phyloP scores from a whole-genome alignment of 2,113 vertebrate species.

The Anarrhichthys ocellatus region DNA sequence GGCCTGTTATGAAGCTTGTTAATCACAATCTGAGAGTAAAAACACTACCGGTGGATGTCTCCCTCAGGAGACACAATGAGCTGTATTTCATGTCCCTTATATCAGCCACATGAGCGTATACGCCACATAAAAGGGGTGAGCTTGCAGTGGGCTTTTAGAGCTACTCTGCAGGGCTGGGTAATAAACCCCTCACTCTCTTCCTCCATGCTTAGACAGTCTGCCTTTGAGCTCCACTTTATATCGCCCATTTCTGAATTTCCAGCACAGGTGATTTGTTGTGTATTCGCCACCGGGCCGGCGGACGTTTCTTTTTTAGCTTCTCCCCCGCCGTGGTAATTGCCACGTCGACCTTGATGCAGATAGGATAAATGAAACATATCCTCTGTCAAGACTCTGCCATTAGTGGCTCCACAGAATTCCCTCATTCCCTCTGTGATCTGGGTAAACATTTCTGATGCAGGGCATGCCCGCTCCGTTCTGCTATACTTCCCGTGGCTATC shows the following conservation, averaged over 20 bases:
- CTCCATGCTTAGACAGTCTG: slow-evolving; percentile 59
- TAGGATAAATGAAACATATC: slow-evolving; percentile 78
- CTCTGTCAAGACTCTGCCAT: slow-evolving; percentile 72
- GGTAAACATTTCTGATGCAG: slow-evolving; percentile 70
- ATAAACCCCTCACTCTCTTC: slow-evolving; percentile 63
- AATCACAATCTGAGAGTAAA: slow-evolving; percentile 38
- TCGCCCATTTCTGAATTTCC: slow-evolving; percentile 67
- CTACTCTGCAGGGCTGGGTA: slow-evolving; percentile 53
- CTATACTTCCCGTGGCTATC: slow-evolving; percentile 29
- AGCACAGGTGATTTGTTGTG: slow-evolving; percentile 78
- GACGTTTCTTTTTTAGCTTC: slow-evolving; percentile 66
- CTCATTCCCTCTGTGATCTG: slow-evolving; percentile 72
- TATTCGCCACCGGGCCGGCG: slow-evolving; percentile 55
- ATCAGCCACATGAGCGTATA: slow-evolving; percentile 44
- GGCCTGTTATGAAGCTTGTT: slow-evolving; percentile 34
- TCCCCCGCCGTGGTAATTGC: slow-evolving; percentile 67
- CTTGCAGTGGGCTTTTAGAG: slow-evolving; percentile 61
- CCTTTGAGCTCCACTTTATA: slow-evolving; percentile 72
- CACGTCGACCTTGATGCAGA: slow-evolving; percentile 77
- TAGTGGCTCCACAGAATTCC: slow-evolving; percentile 70
- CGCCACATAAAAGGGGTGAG: slow-evolving; percentile 58
- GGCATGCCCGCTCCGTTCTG: slow-evolving; percentile 41
- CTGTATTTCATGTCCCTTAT: slow-evolving; percentile 43
- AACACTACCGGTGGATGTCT: slow-evolving; percentile 11
- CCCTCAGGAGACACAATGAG: slow-evolving; percentile 40